Evolutionary conservation across 2,797 vertebrate species (phyloP).

Genomic region (Acipenser ruthenus): DNA sequence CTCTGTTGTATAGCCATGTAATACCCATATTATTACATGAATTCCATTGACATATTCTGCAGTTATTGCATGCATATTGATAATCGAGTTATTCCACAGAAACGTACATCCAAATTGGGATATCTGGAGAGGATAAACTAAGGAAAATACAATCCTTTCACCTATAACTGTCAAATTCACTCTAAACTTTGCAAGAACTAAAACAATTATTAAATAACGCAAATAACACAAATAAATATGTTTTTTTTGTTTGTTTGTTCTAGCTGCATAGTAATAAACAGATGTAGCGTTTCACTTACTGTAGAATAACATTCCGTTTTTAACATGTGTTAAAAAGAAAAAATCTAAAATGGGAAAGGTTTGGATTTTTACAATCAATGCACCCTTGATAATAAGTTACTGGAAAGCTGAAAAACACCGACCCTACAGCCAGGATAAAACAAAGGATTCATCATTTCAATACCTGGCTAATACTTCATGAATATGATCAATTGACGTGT

Average conservation of each 20-base stretch:
- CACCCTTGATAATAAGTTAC: slow-evolving; percentile 18
- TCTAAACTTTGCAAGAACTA: too few species aligned
- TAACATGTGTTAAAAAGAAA: slow-evolving; percentile 9
- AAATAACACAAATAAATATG: background rate
- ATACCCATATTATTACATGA: slow-evolving; percentile 29
- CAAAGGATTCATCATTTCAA: too few species aligned
- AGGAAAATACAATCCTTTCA: too few species aligned
- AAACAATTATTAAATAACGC: too few species aligned
- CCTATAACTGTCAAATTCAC: too few species aligned
- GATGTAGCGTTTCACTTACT: slow-evolving; percentile 24
- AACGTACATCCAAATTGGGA: slow-evolving; percentile 23
- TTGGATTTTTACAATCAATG: background rate
- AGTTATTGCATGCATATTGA: slow-evolving; percentile 45
- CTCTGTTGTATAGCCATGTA: slow-evolving; percentile 30
- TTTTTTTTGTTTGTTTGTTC: too few species aligned
- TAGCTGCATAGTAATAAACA: background rate
- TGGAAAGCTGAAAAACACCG: background rate
- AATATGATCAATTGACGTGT: too few species aligned
- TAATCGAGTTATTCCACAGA: slow-evolving; percentile 37
- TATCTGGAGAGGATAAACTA: too few species aligned
- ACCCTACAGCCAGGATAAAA: background rate
- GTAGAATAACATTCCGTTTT: slow-evolving; percentile 27
- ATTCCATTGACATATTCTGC: slow-evolving; percentile 18
- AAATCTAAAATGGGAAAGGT: slow-evolving; percentile 21
- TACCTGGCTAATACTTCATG: too few species aligned